These are phyloP conservation scores for Asarcornis scutulata DNA, from an alignment of 2,113 vertebrate genomes.

Conservation along the genomic window DNA sequence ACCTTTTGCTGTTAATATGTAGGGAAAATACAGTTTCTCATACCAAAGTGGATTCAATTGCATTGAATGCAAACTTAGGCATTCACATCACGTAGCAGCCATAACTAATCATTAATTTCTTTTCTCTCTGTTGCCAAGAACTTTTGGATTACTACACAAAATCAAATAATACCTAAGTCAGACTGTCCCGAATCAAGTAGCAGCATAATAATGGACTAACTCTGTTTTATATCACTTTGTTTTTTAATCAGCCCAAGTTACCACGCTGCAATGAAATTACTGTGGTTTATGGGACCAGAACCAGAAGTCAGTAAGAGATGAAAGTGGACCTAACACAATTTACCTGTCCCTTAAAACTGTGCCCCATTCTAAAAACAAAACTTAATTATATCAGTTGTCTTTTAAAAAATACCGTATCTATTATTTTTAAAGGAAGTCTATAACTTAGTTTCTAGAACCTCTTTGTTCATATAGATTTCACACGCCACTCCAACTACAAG, in stretches of 20 bases:
- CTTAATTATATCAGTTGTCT: background rate
- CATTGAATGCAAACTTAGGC: background rate
- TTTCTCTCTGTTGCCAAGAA: background rate
- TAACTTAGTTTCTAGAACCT: background rate
- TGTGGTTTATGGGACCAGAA: background rate
- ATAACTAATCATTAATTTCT: background rate
- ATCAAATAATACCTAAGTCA: background rate
- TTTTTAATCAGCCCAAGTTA: background rate
- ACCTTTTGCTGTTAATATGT: background rate
- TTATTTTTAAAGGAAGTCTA: background rate
- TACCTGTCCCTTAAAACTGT: background rate
- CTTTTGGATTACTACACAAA: background rate
- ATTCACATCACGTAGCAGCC: background rate
- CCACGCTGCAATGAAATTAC: background rate
- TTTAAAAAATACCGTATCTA: background rate
- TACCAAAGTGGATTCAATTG: background rate
- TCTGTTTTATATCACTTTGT: background rate
- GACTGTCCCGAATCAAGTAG: background rate
- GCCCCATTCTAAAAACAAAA: background rate
- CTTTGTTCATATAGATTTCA: accelerated
- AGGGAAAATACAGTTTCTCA: background rate
- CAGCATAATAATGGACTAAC: background rate
- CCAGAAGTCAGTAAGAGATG: background rate
- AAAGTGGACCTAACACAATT: background rate
- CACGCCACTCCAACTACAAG: background rate